Evolutionary conservation across 2,797 vertebrate species (phyloP), one percentile per base, ranked within the genome.

Genomic region (Neosilurus mollespiculum): DNA sequence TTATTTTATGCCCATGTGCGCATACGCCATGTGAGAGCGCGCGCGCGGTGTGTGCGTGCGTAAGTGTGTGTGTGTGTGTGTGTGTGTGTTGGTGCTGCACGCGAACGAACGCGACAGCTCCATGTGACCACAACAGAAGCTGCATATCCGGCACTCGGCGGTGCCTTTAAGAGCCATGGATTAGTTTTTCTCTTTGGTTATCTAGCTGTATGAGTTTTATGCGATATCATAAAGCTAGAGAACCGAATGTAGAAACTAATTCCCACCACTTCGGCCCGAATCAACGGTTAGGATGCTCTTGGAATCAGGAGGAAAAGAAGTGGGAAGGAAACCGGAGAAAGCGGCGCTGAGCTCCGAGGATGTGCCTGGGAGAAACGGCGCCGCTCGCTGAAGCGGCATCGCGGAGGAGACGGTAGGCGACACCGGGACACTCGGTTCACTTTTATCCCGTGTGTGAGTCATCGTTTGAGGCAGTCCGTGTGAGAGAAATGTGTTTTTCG

Each of bases 171-270:
- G 94, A 94, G 91, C 93, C 89, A 89, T 89, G 92, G 92, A 91
- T 88, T 87, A 92, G 93, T 92, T 94, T 93, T 90, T 94, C 88
- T 95, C 94, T 95, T 95, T 95, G 94, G 94, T 95, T 95, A 94
- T 94, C 94, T 95, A 95, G 94, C 94, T 95, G 94, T 95, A 94
- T 95, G 94, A 95, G 93, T 94, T 81, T 92, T 96, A 95, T 96
- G 94, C 94, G 95, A 96, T 96, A 94, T 98, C 97, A 98, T 98
- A 98, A 98, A 98, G 97, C 97, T 98, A 97, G 97, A 97, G 95
- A 98, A 98, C 97, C 97, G 97, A 98, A 98, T 94, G 96, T 97
- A 97, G 90, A 95, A 97, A 96, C 96, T 95, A 92, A 75, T 96
- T 90, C 94, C 78, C 88, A 90, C 72, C 91, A 94, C 96, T 93